Percentiles rank a stretch among this genome's conserved stretches.
Evolutionary conservation across 2,888 invertebrate species (phyloP).

Genomic region (Dryobotodes eremita): DNA sequence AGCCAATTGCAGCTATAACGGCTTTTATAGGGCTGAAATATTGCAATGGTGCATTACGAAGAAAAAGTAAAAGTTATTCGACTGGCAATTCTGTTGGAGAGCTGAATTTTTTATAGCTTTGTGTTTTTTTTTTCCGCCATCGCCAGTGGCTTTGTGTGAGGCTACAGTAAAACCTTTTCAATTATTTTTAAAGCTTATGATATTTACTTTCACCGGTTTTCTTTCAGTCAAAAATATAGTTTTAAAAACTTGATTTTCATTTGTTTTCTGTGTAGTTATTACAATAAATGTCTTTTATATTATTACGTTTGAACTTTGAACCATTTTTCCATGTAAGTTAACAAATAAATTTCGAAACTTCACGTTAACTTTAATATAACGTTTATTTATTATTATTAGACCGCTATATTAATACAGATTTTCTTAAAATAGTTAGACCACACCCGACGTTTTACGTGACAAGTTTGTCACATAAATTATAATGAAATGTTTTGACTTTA

Average conservation of each 20-base stretch:
- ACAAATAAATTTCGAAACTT: background rate
- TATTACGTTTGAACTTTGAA: background rate
- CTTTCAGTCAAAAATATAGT: background rate
- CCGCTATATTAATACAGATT: conserved; percentile 45
- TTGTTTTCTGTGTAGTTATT: background rate
- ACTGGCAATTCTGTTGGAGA: conserved; percentile 51
- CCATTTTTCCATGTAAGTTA: background rate
- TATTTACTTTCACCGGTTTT: background rate
- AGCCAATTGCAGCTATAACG: conserved; percentile 65
- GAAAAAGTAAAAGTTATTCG: conserved; percentile 57
- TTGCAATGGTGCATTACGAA: conserved; percentile 59
- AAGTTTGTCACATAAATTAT: conserved; percentile 74
- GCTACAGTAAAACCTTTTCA: background rate
- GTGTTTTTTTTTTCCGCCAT: background rate
- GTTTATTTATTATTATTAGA: conserved; percentile 50
- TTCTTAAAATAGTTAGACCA: conserved; percentile 76
- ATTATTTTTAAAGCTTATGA: background rate
- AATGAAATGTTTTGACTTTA: conserved; percentile 81
- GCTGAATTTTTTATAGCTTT: conserved; percentile 47
- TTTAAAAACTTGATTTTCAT: background rate
- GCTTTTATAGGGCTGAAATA: conserved; percentile 60
- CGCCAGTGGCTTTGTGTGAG: conserved; percentile 14
- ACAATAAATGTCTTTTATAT: background rate
- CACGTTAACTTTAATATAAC: conserved; percentile 16
- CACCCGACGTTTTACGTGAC: conserved; percentile 71